Percentiles rank a stretch among this genome's conserved stretches.
Evolutionary conservation across 2,888 invertebrate genomes (phyloP).

Genomic region (Microplitis deprimator): DNA sequence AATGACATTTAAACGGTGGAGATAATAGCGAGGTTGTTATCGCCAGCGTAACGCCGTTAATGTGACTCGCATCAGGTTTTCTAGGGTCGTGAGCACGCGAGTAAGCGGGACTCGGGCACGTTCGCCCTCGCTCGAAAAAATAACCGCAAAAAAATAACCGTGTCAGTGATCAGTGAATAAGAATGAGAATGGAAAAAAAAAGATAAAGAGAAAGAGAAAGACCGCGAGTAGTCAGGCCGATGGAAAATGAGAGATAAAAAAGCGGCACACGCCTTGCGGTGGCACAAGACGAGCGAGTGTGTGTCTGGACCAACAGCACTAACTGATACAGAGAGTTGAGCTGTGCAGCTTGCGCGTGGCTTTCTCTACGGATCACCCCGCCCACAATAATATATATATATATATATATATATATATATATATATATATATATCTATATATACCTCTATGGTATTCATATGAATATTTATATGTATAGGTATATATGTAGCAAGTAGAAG

Average conservation of each 20-base stretch:
- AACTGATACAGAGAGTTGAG: conserved; percentile 41
- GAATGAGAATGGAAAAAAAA: background rate
- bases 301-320: background rate
- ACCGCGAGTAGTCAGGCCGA: conserved; percentile 20
- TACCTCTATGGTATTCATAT: too few relatives aligned
- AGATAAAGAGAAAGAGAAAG: background rate
- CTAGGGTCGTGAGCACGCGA: conserved; percentile 33
- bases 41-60: conserved; percentile 22
- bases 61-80: conserved; percentile 19
- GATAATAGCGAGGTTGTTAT: conserved; percentile 23
- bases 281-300: conserved; percentile 57
- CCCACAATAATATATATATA: conserved; percentile 59
- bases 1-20: conserved; percentile 32
- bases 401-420: background rate
- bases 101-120: conserved; percentile 36
- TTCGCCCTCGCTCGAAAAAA: conserved; percentile 41
- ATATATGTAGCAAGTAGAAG: conserved; percentile 37
- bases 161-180: conserved; percentile 3
- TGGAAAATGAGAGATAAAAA: conserved; percentile 54
- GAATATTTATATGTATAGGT: too few relatives aligned
- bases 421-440: too few relatives aligned
- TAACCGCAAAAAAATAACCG: conserved; percentile 7
- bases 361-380: conserved; percentile 70
- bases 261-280: conserved; percentile 70
- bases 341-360: conserved; percentile 55